Base-by-base conservation (phyloP, 2,797 vertebrate genomes). In the Amblyopsis hoosieri region DNA sequence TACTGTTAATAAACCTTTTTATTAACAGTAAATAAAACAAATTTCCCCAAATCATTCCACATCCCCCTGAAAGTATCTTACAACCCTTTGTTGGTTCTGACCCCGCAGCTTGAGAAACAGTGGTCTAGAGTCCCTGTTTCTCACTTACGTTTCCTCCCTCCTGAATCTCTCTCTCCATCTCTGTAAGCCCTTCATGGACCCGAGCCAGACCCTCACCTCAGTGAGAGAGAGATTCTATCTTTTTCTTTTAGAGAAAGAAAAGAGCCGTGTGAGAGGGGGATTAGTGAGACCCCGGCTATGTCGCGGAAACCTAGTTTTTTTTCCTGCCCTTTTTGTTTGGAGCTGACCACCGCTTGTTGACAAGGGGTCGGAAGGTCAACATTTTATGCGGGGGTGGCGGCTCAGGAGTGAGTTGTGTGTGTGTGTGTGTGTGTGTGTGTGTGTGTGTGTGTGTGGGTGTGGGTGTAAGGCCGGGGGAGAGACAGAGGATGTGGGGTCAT, bases 331-430 rank as follows among this genome's bases (percentile, higher is more conserved):
- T 91, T 94, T 94, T 94, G 93, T 96, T 95, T 95, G 94, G 78
- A 77, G 81, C 92, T 93, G 93, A 94, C 93, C 93, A 95, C 93
- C 93, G 94, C 92, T 94, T 95, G 93, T 97, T 96, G 96, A 95
- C 94, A 95, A 95, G 83, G 81, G 86, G 86, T 84, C 89, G 83
- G 84, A 82, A 91, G 84, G 90, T 91, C 88, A 90, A 86, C 84
- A 84, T 91, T 89, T 79, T 79, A 56, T 51, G 49, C 7, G 89
- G 79, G 82, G 81, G 85, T 79, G 58, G 63, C 76, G 75, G 57
- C 78, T 77, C 74, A 70, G 72, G 76, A 13, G 46, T 37, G 59
- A 67, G 51, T 51, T 67, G 80, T n/a, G 47, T 80, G 85, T 82
- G 72, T 69, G 78, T 49, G 69, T 69, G 80, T 66, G 78, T 71